Conservation (phyloP, 2,113 vertebrate genomes). For the Kryptolebias marmoratus region DNA sequence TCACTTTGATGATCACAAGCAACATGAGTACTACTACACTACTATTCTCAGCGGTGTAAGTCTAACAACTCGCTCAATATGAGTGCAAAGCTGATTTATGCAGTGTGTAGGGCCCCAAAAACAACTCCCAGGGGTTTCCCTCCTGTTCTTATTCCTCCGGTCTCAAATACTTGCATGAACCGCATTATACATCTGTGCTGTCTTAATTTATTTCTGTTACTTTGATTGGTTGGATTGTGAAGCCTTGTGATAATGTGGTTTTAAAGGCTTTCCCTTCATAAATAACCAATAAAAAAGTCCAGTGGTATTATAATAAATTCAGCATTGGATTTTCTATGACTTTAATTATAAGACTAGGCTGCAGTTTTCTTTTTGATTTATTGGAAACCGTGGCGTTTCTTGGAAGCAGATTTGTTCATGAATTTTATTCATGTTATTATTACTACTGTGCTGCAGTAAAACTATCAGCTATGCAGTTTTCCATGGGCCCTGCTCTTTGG, state of each 20-base stretch:
- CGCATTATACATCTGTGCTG: conserved; percentile 24
- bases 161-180: conserved; percentile 32
- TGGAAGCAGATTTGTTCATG: not conserved
- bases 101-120: conserved; percentile 60
- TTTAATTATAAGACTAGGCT: not conserved
- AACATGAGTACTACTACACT: not conserved
- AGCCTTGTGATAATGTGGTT: not conserved
- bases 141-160: conserved; percentile 32
- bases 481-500: conserved; percentile 9
- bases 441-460: conserved; percentile 19
- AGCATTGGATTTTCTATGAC: not conserved
- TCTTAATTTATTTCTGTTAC: conserved; percentile 13
- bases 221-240: conserved; percentile 6
- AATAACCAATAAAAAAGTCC: not conserved
- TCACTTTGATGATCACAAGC: conserved; percentile 1
- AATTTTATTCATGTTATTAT: conserved; percentile 16
- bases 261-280: not conserved
- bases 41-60: conserved; percentile 8
- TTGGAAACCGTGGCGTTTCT: not conserved
- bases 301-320: not conserved
- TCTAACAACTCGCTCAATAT: conserved; percentile 38
- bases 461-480: conserved; percentile 17
- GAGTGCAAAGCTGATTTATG: conserved; percentile 36
- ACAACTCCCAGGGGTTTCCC: conserved; percentile 63
- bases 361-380: not conserved